phyloP scores from a whole-genome alignment of 2,797 vertebrate genomes.

The Dryobates pubescens region DNA sequence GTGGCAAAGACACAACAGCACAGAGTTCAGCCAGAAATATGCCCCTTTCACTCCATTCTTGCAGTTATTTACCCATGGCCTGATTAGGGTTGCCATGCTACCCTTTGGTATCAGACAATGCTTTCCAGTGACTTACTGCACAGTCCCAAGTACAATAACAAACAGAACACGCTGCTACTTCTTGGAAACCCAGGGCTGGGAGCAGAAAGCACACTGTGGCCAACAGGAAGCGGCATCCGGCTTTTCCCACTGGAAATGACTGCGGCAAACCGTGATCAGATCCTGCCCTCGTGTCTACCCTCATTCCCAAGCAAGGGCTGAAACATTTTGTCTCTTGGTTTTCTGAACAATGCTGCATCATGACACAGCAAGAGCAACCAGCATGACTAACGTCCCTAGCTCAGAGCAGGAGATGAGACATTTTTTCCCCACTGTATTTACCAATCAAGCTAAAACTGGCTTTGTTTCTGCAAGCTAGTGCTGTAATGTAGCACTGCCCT shows the following conservation, averaged over 20 bases:
- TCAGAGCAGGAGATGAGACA: background rate
- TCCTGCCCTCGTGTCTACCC: background rate
- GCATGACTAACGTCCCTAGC: background rate
- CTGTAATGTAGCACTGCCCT: background rate
- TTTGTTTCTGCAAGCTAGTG: background rate
- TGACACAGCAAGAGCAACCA: background rate
- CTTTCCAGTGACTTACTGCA: slow-evolving; percentile 10
- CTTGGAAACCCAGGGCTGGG: background rate
- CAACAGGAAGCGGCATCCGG: background rate
- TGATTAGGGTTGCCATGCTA: background rate
- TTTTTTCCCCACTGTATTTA: background rate
- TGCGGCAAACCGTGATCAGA: background rate
- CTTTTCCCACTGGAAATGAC: background rate
- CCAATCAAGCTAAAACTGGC: background rate
- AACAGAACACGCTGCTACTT: background rate
- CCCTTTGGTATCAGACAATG: background rate
- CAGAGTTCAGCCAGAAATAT: background rate
- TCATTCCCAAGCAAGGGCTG: background rate
- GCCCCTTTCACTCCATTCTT: background rate
- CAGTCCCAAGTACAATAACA: background rate
- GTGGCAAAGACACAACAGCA: background rate
- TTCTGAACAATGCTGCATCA: background rate
- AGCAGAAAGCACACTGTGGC: background rate
- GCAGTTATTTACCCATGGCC: slow-evolving; percentile 9
- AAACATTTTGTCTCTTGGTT: background rate